Percentiles rank a stretch among this genome's conserved stretches.
Evolutionary conservation across 2,113 vertebrate genomes (phyloP).

Genomic region (Pollachius pollachius): DNA sequence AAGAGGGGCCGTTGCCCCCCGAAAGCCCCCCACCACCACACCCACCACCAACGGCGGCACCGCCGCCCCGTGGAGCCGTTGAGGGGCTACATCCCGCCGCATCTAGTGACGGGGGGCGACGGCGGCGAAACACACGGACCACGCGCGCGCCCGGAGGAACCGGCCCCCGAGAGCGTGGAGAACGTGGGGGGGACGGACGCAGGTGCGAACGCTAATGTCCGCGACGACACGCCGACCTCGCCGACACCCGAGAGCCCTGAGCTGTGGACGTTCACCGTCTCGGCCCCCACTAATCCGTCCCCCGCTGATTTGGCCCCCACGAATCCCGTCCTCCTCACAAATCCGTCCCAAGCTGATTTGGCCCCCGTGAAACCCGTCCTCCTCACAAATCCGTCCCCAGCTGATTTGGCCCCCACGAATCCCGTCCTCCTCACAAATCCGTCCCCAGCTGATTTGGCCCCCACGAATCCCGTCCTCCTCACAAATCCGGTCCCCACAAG

Average conservation of each 20-base stretch:
- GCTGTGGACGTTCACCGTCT: too few relatives aligned
- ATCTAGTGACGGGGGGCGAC: conserved; percentile 53
- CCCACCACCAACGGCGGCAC: conserved; percentile 4
- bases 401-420: neutral
- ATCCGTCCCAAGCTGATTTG: too few relatives aligned
- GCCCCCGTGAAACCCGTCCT: neutral
- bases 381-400: too few relatives aligned
- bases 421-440: neutral
- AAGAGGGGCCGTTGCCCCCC: conserved; percentile 76
- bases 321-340: too few relatives aligned
- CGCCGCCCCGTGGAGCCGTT: conserved; percentile 30
- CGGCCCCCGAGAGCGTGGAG: conserved; percentile 1
- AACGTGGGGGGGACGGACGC: conserved; percentile 2
- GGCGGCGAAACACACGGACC: conserved; percentile 7
- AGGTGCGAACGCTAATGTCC: neutral
- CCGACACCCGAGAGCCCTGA: neutral
- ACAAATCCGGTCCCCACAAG: too few relatives aligned
- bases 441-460: too few relatives aligned
- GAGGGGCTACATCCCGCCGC: conserved; percentile 67
- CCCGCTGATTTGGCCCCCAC: too few relatives aligned
- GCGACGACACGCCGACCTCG: neutral
- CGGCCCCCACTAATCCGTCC: too few relatives aligned
- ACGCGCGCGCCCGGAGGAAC: conserved; percentile 6
- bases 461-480: neutral
- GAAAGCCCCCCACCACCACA: conserved; percentile 22